phyloP scores from a whole-genome alignment of 2,797 vertebrate species.

The Typhlichthys eigenmanni region DNA sequence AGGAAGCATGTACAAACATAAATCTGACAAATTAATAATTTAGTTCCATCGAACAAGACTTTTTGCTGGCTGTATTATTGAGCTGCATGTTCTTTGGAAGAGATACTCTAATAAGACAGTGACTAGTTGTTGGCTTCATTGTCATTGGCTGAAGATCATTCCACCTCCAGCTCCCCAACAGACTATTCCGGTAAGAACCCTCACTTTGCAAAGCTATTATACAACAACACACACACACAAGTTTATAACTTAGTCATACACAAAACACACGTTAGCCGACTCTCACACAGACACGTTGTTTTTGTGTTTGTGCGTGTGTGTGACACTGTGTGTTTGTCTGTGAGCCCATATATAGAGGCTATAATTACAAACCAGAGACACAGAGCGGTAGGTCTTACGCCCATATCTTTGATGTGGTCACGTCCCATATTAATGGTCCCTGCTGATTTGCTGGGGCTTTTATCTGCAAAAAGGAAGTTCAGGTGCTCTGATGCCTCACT shows the following conservation, averaged over 20 bases:
- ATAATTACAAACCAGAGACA: conserved; percentile 3
- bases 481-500: conserved; percentile 32
- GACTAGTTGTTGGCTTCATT: conserved; percentile 57
- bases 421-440: conserved; percentile 39
- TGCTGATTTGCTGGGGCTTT: conserved; percentile 52
- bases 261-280: conserved; percentile 1
- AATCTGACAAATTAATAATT: background rate
- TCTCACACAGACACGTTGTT: background rate
- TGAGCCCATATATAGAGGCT: conserved; percentile 9
- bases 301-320: background rate
- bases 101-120: conserved; percentile 30
- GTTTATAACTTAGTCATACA: background rate
- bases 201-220: conserved; percentile 54
- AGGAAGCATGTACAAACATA: background rate
- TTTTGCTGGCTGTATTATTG: conserved; percentile 5
- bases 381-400: conserved; percentile 15
- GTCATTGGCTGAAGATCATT: conserved; percentile 56
- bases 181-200: conserved; percentile 63
- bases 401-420: conserved; percentile 50
- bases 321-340: background rate
- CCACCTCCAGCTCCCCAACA: conserved; percentile 60
- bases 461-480: conserved; percentile 61
- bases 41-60: too few species aligned
- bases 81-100: conserved; percentile 22
- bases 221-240: conserved; percentile 1